Conservation (phyloP, 2,797 vertebrate species). For the Pseudomugil tenellus region DNA sequence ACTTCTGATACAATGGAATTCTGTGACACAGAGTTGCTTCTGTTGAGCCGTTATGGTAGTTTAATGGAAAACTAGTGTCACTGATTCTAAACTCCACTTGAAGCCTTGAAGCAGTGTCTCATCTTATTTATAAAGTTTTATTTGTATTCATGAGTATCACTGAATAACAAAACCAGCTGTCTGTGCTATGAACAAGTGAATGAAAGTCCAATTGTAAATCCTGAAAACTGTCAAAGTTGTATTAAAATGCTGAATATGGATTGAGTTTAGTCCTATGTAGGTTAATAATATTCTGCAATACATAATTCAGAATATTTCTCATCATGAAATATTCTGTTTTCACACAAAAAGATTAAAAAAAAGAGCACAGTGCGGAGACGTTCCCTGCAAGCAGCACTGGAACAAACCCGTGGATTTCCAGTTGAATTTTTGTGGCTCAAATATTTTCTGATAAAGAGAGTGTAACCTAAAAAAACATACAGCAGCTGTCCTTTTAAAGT, state of each 20-base stretch:
- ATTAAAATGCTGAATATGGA: constrained; percentile 50
- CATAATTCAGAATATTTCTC: constrained; percentile 64
- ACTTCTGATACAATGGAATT: too few species aligned
- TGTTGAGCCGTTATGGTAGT: too few species aligned
- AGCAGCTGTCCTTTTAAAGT: too few species aligned
- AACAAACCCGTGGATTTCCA: too few species aligned
- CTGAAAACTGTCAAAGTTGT: constrained; percentile 37
- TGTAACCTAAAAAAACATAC: too few species aligned
- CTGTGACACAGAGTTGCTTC: too few species aligned
- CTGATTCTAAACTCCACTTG: constrained; percentile 4
- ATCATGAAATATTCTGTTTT: constrained; percentile 68
- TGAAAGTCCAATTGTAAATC: constrained; percentile 30
- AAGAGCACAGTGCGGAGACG: constrained; percentile 25
- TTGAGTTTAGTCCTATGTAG: constrained; percentile 56
- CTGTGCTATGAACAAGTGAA: neutral
- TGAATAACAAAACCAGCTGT: constrained; percentile 25
- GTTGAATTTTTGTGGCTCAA: too few species aligned
- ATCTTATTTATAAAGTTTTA: neutral
- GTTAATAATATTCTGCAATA: constrained; percentile 72
- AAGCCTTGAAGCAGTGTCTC: neutral
- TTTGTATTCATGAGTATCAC: constrained; percentile 37
- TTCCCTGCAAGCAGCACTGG: constrained; percentile 28
- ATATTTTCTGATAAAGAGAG: too few species aligned
- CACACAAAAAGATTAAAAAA: constrained; percentile 54
- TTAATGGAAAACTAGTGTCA: too few species aligned